These are phyloP conservation scores for Sinodicranocentrus sp. DNA, from an alignment of 2,888 invertebrate genomes.

Conservation along the genomic window DNA sequence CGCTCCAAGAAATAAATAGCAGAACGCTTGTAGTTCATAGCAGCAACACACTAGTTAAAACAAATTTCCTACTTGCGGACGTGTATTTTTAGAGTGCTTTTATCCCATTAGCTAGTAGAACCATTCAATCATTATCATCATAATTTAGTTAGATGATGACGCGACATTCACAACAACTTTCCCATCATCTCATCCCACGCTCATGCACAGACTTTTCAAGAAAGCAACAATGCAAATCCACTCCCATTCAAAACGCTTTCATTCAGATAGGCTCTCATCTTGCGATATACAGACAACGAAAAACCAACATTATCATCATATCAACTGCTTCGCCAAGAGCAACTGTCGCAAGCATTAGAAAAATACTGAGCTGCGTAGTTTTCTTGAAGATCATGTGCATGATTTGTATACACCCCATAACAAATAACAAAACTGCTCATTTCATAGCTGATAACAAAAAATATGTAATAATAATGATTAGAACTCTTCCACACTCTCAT, in stretches of 20 bases:
- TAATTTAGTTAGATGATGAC: no score
- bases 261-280: neutral
- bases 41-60: neutral
- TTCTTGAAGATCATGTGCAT: slow-evolving; percentile 2
- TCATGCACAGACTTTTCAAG: neutral
- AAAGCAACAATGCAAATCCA: no score
- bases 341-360: slow-evolving; percentile 6
- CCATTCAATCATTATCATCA: no score
- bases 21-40: neutral
- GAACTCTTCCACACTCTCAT: no score
- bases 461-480: no score
- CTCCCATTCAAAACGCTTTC: neutral
- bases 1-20: slow-evolving; percentile 28
- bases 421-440: no score
- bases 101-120: no score
- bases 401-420: neutral
- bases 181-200: neutral
- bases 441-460: neutral
- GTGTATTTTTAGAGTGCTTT: no score
- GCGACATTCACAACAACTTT: no score
- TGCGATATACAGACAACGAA: no score
- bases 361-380: slow-evolving; percentile 4
- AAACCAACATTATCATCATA: neutral
- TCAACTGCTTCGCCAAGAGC: neutral
- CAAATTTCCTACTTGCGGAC: no score